A percentile compares a stretch with the other conserved stretches of the same genome.
These are phyloP conservation scores for Dendroctonus ponderosae DNA, from an alignment of 1,140 invertebrate genomes.

Conservation along the genomic window DNA sequence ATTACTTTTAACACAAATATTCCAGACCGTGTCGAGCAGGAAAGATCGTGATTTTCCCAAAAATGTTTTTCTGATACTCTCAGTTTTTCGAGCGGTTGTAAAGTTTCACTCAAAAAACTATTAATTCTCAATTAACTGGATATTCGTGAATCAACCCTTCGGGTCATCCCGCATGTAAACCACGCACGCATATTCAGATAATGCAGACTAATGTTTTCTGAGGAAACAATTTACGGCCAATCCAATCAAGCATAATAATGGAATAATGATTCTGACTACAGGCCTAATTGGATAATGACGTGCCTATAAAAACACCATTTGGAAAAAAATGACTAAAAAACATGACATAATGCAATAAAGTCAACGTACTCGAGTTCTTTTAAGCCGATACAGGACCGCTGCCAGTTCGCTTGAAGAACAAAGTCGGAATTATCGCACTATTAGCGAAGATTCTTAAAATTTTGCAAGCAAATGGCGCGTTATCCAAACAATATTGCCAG, in stretches of 20 bases:
- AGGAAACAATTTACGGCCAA: constrained; percentile 7
- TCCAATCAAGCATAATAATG: constrained; percentile 14
- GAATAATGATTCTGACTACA: constrained; percentile 7
- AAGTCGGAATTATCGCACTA: too few relatives aligned
- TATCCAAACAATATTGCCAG: too few relatives aligned
- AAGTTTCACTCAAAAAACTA: too few relatives aligned
- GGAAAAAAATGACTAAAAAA: constrained; percentile 20
- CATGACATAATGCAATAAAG: constrained; percentile 26
- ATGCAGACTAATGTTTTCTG: constrained; percentile 9
- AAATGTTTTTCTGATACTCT: too few relatives aligned
- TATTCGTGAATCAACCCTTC: not conserved
- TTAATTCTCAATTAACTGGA: too few relatives aligned
- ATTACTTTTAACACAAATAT: too few relatives aligned
- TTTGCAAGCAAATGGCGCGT: too few relatives aligned
- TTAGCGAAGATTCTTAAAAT: too few relatives aligned
- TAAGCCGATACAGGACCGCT: constrained; percentile 8
- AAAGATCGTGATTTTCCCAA: too few relatives aligned
- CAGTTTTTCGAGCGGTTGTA: too few relatives aligned
- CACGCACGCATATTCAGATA: not conserved
- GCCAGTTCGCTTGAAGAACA: too few relatives aligned
- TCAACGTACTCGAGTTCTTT: constrained; percentile 16
- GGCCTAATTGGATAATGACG: constrained; percentile 21
- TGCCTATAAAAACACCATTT: constrained; percentile 20
- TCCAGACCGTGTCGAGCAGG: too few relatives aligned
- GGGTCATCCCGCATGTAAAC: not conserved